Evolutionary conservation across 2,113 vertebrate genomes (phyloP).

Genomic region (Astatoreochromis straeleni): DNA sequence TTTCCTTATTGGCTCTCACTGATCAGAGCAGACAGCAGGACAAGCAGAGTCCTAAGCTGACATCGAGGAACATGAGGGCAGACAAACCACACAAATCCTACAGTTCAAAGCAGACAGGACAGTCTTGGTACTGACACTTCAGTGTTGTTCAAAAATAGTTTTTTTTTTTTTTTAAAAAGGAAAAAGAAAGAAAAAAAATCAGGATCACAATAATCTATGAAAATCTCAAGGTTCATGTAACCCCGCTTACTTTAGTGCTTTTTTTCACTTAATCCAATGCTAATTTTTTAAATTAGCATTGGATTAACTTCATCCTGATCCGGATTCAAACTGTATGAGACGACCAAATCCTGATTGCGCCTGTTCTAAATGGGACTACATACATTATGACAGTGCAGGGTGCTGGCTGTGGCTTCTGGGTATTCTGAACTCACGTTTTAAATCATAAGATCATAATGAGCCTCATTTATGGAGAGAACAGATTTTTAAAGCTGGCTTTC

Average conservation of each 20-base stretch:
- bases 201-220: not conserved
- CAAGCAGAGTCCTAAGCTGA: not conserved
- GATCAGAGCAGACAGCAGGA: not conserved
- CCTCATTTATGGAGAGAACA: not conserved
- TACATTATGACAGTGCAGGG: not conserved
- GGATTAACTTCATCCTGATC: not conserved
- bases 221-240: not conserved
- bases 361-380: not conserved
- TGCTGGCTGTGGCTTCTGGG: not conserved
- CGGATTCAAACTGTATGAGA: not conserved
- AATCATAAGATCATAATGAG: not conserved
- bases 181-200: not conserved
- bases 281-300: not conserved
- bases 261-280: not conserved
- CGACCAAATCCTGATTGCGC: not conserved
- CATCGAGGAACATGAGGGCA: not conserved
- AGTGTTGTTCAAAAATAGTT: not conserved
- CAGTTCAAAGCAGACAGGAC: not conserved
- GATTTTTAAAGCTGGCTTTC: not conserved
- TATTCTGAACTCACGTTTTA: not conserved
- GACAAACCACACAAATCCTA: not conserved
- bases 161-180: accelerated
- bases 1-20: not conserved
- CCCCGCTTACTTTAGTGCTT: not conserved
- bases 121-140: not conserved